Evolutionary conservation across 2,888 invertebrate species (phyloP), one percentile per base, ranked within the genome.

Genomic region (Lottia scabra): DNA sequence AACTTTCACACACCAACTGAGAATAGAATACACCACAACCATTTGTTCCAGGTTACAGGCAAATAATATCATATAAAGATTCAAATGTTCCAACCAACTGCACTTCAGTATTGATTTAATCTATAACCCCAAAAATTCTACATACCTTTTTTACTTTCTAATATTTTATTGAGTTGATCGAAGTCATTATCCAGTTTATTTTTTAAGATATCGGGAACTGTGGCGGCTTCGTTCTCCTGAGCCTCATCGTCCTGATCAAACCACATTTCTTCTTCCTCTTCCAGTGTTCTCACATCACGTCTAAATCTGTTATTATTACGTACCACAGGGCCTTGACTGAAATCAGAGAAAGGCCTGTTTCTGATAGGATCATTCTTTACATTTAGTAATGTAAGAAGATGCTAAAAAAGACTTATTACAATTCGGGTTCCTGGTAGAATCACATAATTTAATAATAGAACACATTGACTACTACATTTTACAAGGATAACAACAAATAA

Each of bases 231-330:
- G n/a, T 79, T 78, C 64, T 88, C 89, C 38, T 88, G 87, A 27
- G 83, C 77, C 12, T 89, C 89, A 88, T 98, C 98, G 80, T 98
- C 98, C 85, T 97, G 97, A 88, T 97, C 97, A 91, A 98, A 98
- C 98, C 98, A 99, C 94, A 97, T 96, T 91, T 98, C 98, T 88
- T 99, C 98, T 84, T 98, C 98, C 87, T 98, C 98, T 80, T 99
- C 98, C 85, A 97, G 93, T 89, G 96, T 95, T 71, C 98, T 93
- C 83, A 96, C 95, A 91, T 98, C 98, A 78, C 97, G 93, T 77
- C 98, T 92, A 91, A 95, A 97, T 80, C 98, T 93, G 74, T 85
- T 88, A 77, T 56, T 56, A 56, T 85, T 88, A 46, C 84, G 81
- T 65, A 97, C 91, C 85, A 96, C 93, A 73, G 96, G 94, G 71